A percentile compares a stretch with the other conserved stretches of the same genome.
These are phyloP conservation scores for Sympetrum striolatum DNA, from an alignment of 2,888 invertebrate genomes.

Conservation along the genomic window DNA sequence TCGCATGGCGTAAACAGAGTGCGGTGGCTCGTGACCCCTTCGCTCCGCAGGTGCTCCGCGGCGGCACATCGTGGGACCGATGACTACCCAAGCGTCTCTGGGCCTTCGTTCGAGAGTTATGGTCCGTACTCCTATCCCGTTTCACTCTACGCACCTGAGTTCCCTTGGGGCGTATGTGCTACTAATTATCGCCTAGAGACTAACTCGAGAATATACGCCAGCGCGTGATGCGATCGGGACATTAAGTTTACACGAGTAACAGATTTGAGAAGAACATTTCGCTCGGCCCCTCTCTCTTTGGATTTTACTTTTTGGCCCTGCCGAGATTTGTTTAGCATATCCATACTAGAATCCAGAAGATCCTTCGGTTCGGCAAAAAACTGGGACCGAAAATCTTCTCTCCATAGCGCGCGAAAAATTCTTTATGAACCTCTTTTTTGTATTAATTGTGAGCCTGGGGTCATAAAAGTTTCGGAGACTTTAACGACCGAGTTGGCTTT, in stretches of 20 bases:
- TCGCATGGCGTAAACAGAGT: background rate
- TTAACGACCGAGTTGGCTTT: background rate
- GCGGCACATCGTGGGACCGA: background rate
- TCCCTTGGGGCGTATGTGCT: background rate
- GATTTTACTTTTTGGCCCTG: background rate
- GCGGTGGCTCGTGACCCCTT: background rate
- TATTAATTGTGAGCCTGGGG: background rate
- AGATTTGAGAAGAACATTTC: conserved; percentile 2
- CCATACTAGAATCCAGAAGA: background rate
- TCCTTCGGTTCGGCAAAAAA: background rate
- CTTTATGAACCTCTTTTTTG: background rate
- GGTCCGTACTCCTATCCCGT: background rate
- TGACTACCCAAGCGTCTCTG: background rate
- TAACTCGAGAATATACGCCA: conserved; percentile 2
- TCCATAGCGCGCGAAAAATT: background rate
- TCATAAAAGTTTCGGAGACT: background rate
- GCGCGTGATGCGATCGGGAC: conserved; percentile 8
- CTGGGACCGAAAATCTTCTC: background rate
- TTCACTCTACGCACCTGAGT: background rate
- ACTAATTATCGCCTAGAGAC: conserved; percentile 21
- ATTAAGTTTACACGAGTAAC: conserved; percentile 33
- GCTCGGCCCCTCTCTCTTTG: background rate
- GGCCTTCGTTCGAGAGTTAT: background rate
- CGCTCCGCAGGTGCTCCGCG: background rate
- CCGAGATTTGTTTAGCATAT: conserved; percentile 15